Conservation (phyloP, 2,797 vertebrate genomes). For the Takifugu rubripes region DNA sequence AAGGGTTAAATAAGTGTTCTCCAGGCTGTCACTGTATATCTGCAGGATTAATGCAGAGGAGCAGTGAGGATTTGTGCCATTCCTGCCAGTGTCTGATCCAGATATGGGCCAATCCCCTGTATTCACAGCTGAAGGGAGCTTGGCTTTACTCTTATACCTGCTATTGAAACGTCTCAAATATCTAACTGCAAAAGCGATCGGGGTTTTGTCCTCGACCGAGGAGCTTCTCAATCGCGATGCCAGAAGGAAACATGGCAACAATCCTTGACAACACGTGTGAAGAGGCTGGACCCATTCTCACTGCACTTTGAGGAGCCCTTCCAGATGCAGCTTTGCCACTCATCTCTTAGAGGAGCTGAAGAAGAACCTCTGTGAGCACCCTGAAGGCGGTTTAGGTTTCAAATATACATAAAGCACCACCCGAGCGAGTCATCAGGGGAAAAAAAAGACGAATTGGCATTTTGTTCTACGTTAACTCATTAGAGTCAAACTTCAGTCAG, state of each 20-base stretch:
- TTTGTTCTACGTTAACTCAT: no score
- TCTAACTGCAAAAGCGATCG: no score
- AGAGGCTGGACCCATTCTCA: background rate
- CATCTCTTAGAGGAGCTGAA: constrained; percentile 1
- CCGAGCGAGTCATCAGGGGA: background rate
- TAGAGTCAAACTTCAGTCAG: no score
- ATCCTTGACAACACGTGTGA: no score
- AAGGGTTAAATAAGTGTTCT: constrained; percentile 24
- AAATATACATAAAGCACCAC: constrained; percentile 2
- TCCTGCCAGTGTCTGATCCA: constrained; percentile 13
- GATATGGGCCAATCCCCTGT: no score
- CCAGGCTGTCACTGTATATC: constrained; percentile 1
- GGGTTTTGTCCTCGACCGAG: background rate
- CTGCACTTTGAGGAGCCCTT: background rate
- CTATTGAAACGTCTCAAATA: no score
- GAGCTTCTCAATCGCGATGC: background rate
- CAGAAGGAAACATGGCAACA: no score
- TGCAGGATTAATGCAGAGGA: background rate
- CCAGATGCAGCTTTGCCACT: constrained; percentile 8
- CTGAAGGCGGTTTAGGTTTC: background rate
- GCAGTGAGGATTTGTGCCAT: background rate
- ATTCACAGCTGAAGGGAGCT: no score
- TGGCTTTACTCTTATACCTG: no score
- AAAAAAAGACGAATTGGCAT: no score
- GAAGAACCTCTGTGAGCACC: constrained; percentile 4